phyloP scores from a whole-genome alignment of 2,113 vertebrate genomes.

The Poecile atricapillus region DNA sequence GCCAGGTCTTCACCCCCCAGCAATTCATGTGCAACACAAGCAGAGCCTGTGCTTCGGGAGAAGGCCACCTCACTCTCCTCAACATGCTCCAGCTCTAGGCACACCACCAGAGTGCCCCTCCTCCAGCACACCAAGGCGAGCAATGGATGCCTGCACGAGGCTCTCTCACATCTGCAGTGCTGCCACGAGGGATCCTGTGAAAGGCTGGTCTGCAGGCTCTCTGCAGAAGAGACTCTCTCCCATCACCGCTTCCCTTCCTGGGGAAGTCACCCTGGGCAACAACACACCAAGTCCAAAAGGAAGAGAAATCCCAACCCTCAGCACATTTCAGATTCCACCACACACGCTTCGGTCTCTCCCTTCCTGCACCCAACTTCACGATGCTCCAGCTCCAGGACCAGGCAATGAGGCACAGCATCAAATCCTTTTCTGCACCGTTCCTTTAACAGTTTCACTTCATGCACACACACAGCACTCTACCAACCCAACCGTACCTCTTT shows the following conservation, averaged over 20 bases:
- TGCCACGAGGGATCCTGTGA: fast-evolving
- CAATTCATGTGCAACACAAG: fast-evolving
- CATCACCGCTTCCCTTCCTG: fast-evolving
- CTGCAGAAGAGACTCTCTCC: background rate
- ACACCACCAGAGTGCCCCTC: background rate
- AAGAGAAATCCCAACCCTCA: background rate
- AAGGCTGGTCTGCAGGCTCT: background rate
- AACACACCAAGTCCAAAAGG: background rate
- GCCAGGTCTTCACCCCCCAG: fast-evolving
- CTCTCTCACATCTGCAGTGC: background rate
- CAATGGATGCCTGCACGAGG: fast-evolving
- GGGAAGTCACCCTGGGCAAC: background rate
- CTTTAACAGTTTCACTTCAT: fast-evolving
- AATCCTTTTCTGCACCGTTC: fast-evolving
- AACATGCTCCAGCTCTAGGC: background rate
- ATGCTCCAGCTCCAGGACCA: fast-evolving
- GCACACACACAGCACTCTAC: background rate
- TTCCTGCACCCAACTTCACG: fast-evolving
- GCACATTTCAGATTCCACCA: fast-evolving
- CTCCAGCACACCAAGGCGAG: fast-evolving
- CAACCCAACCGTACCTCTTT: fast-evolving
- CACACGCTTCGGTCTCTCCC: background rate
- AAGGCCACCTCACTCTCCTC: background rate
- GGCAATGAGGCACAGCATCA: background rate
- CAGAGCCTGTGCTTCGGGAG: fast-evolving